Evolutionary conservation across 1,140 invertebrate species (phyloP).

Genomic region (Micrasema longulum): DNA sequence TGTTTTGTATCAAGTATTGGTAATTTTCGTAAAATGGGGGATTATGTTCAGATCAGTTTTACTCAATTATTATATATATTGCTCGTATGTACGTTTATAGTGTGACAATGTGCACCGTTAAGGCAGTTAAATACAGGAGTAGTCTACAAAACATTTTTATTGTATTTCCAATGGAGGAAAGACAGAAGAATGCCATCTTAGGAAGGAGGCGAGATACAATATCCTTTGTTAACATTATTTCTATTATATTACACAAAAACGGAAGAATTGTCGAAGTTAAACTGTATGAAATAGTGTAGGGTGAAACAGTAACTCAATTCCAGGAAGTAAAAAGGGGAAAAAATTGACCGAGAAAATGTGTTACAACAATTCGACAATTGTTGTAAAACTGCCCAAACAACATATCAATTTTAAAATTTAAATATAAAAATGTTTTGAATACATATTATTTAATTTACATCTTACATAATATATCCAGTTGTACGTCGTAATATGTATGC

Average conservation of each 20-base stretch:
- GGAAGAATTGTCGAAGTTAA: constrained; percentile 10
- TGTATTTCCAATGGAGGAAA: background rate
- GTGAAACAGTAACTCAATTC: constrained; percentile 10
- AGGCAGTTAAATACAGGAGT: too few species aligned
- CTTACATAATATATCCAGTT: too few species aligned
- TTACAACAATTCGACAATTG: background rate
- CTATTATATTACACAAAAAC: constrained; percentile 1
- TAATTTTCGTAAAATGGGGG: too few species aligned
- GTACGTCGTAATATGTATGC: too few species aligned
- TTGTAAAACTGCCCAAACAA: background rate
- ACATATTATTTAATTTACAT: too few species aligned
- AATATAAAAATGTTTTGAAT: too few species aligned
- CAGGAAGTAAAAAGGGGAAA: background rate
- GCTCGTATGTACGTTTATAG: too few species aligned
- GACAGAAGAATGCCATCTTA: background rate
- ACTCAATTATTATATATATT: too few species aligned
- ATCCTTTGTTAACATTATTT: constrained; percentile 26
- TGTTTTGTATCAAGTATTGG: too few species aligned
- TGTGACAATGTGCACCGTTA: too few species aligned
- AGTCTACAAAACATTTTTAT: background rate
- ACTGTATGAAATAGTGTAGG: constrained; percentile 25
- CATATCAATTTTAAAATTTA: background rate
- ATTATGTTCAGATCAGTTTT: too few species aligned
- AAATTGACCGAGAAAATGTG: background rate
- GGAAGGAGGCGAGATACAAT: constrained; percentile 5